phyloP scores from a whole-genome alignment of 2,113 vertebrate genomes.

The Amphilophus citrinellus region DNA sequence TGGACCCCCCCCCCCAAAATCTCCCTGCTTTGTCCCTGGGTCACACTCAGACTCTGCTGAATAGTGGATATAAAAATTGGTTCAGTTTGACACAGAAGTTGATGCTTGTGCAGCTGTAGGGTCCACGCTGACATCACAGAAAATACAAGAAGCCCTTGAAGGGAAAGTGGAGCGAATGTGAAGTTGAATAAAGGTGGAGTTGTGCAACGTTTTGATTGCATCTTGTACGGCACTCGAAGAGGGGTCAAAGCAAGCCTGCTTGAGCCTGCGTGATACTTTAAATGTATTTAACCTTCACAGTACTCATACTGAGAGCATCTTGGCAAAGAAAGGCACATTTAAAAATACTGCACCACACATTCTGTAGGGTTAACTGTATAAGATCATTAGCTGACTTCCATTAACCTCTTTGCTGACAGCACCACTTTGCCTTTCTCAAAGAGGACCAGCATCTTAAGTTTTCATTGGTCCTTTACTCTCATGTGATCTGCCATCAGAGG shows the following conservation, averaged over 20 bases:
- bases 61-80: not conserved
- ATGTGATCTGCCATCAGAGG: not conserved
- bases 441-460: not conserved
- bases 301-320: not conserved
- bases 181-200: not conserved
- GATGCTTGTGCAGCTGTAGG: not conserved
- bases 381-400: not conserved
- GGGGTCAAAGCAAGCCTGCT: accelerated
- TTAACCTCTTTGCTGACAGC: not conserved
- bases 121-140: not conserved
- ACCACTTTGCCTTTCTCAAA: not conserved
- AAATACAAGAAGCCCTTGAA: too few relatives aligned
- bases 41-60: not conserved
- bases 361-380: not conserved
- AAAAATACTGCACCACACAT: not conserved
- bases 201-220: not conserved
- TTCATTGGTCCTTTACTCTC: not conserved
- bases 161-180: not conserved
- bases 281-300: not conserved
- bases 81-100: not conserved
- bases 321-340: not conserved
- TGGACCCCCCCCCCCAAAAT: too few relatives aligned
- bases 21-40: too few relatives aligned
- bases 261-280: not conserved
- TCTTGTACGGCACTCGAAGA: not conserved